A percentile compares a stretch with the other conserved stretches of the same genome.
These are phyloP conservation scores for Tipula lateralis DNA, from an alignment of 2,888 invertebrate species.

Conservation along the genomic window DNA sequence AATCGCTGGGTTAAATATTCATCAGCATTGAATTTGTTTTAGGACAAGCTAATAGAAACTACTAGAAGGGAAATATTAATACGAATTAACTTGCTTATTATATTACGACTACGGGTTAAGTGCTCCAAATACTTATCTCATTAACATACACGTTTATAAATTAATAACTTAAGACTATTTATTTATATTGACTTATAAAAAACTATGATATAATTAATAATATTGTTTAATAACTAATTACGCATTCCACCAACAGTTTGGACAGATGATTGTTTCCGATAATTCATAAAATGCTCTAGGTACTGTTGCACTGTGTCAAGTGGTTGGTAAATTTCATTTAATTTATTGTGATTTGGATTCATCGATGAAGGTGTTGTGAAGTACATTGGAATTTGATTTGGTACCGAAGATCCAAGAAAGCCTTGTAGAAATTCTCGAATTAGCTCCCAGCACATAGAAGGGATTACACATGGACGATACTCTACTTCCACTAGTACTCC, in stretches of 20 bases:
- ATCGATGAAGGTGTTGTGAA: constrained; percentile 45
- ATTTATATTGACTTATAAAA: too few relatives aligned
- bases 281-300: constrained; percentile 86
- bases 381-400: constrained; percentile 67
- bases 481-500: constrained; percentile 91
- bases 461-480: constrained; percentile 84
- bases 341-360: constrained; percentile 56
- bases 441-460: constrained; percentile 85
- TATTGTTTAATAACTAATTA: neutral
- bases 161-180: too few relatives aligned
- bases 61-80: too few relatives aligned
- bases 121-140: too few relatives aligned
- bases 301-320: constrained; percentile 92
- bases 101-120: too few relatives aligned
- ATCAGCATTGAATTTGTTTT: too few relatives aligned
- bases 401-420: constrained; percentile 72
- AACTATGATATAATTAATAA: too few relatives aligned
- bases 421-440: constrained; percentile 89
- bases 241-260: constrained; percentile 20
- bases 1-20: too few relatives aligned
- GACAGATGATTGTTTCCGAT: constrained; percentile 64
- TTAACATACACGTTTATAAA: too few relatives aligned
- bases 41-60: too few relatives aligned
- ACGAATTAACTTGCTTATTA: too few relatives aligned
- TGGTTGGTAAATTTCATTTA: constrained; percentile 83